A percentile compares a stretch with the other conserved stretches of the same genome.
phyloP scores from a whole-genome alignment of 2,888 invertebrate genomes.

The Drosophila limbata region DNA sequence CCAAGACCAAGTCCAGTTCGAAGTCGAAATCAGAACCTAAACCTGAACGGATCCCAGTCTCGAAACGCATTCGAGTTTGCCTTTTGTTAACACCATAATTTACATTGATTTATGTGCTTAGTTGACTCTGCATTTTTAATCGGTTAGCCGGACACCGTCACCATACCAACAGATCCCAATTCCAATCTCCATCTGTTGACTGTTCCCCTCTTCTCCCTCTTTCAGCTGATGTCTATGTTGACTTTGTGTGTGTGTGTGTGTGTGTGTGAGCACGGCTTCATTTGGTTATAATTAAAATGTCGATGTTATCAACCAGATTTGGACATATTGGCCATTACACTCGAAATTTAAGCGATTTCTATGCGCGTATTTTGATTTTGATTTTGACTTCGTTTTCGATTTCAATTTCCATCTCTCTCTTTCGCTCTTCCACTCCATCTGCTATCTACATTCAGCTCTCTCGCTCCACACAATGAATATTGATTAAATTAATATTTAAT shows the following conservation, averaged over 20 bases:
- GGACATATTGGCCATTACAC: conserved; percentile 82
- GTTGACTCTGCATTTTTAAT: conserved; percentile 82
- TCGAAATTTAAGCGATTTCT: conserved; percentile 82
- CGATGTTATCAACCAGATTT: conserved; percentile 81
- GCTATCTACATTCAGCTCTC: conserved; percentile 10
- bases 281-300: conserved; percentile 83
- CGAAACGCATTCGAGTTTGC: conserved; percentile 57
- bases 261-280: conserved; percentile 70
- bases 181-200: conserved; percentile 10
- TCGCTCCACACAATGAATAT: conserved; percentile 66
- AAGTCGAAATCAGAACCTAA: conserved; percentile 5
- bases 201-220: conserved; percentile 1
- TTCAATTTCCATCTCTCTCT: conserved; percentile 43
- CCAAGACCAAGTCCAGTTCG: not conserved
- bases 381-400: conserved; percentile 46
- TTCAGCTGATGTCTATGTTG: conserved; percentile 21
- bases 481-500: conserved; percentile 82
- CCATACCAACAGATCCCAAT: conserved; percentile 17
- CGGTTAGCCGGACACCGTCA: conserved; percentile 65
- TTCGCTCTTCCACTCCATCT: not conserved
- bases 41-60: conserved; percentile 14
- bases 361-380: conserved; percentile 72
- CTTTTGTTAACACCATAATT: conserved; percentile 84
- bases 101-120: conserved; percentile 83
- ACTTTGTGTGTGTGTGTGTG: conserved; percentile 7